Percentiles rank a stretch among this genome's conserved stretches.
These are phyloP conservation scores for Plectropomus leopardus DNA, from an alignment of 2,113 vertebrate species.

Conservation along the genomic window DNA sequence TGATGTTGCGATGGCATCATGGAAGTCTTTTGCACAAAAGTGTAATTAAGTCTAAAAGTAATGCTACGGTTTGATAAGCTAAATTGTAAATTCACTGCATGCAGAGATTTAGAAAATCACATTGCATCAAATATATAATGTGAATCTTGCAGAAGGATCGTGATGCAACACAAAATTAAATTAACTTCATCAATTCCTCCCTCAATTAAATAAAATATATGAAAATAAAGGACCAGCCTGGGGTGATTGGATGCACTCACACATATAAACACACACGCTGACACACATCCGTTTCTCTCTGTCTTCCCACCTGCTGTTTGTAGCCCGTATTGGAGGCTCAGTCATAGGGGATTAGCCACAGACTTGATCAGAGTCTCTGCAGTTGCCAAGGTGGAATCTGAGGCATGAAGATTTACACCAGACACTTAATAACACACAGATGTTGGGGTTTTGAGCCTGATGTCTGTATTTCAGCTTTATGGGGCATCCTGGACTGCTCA, in stretches of 20 bases:
- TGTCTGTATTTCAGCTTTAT: conserved; percentile 60
- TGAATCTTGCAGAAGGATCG: not conserved
- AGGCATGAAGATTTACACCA: conserved; percentile 73
- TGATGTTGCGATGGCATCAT: not conserved
- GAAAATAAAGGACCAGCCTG: not conserved
- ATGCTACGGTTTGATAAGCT: not conserved
- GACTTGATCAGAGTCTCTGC: conserved; percentile 79
- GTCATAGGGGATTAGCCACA: conserved; percentile 78
- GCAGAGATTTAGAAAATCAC: not conserved
- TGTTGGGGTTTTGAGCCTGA: conserved; percentile 51
- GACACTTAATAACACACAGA: conserved; percentile 74
- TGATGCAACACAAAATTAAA: not conserved
- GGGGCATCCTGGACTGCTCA: conserved; percentile 32
- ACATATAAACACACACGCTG: conserved; percentile 6
- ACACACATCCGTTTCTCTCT: conserved; percentile 20
- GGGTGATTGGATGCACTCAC: conserved; percentile 6
- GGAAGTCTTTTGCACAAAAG: not conserved
- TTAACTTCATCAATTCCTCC: not conserved
- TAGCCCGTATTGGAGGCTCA: conserved; percentile 68
- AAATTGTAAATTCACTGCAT: not conserved
- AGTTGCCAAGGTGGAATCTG: conserved; percentile 68
- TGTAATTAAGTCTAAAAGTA: not conserved
- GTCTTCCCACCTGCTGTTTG: conserved; percentile 51
- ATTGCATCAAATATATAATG: not conserved
- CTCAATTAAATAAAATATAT: conserved; percentile 11